phyloP scores from a whole-genome alignment of 2,797 vertebrate genomes.

The Neopelma chrysocephalum region DNA sequence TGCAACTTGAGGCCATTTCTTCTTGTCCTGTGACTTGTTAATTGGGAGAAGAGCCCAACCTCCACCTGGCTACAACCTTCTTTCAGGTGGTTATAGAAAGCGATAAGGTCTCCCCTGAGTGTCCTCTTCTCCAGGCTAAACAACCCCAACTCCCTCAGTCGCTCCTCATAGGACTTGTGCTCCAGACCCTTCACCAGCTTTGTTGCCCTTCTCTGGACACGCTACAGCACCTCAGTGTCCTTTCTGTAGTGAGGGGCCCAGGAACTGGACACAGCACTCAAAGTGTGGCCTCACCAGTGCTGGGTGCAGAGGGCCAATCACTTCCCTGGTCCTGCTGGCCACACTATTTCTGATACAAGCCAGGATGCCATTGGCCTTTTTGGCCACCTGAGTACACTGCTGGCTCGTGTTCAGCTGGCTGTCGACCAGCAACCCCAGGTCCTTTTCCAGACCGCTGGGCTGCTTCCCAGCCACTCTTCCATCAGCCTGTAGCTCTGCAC shows the following conservation, averaged over 20 bases:
- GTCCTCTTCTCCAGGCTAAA: not conserved
- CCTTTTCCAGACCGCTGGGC: not conserved
- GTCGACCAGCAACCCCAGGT: not conserved
- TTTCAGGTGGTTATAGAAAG: not conserved
- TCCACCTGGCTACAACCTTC: not conserved
- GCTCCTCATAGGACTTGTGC: not conserved
- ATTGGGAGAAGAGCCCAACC: not conserved
- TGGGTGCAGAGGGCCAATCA: accelerated
- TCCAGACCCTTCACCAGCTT: not conserved
- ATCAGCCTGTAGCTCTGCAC: not conserved
- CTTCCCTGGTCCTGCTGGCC: not conserved
- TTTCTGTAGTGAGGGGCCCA: not conserved
- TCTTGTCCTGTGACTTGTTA: not conserved
- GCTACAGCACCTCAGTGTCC: not conserved
- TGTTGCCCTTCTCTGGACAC: not conserved
- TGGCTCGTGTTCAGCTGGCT: not conserved
- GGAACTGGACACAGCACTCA: not conserved
- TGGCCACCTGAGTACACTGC: too few relatives aligned
- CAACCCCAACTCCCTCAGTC: not conserved
- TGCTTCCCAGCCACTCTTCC: not conserved
- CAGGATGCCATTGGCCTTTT: not conserved
- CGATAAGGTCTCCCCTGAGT: not conserved
- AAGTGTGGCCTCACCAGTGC: not conserved
- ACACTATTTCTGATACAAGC: not conserved
- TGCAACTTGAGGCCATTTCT: not conserved